Evolutionary conservation across 2,113 vertebrate species (phyloP), one percentile per base, ranked within the genome.

Genomic region (Microcebus jonahi): DNA sequence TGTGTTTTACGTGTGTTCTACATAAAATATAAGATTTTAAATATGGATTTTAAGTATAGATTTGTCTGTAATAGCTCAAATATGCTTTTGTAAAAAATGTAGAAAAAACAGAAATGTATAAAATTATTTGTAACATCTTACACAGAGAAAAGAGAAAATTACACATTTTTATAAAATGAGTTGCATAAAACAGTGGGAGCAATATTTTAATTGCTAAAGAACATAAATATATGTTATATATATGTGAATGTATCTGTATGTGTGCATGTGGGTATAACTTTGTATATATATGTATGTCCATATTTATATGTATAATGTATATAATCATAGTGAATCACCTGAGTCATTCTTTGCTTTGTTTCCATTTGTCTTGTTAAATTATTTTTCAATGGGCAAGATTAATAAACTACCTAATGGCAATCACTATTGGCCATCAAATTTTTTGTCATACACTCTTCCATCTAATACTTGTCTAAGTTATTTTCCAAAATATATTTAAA

Each of bases 1-100:
- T 93, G 36, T 67, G 34, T 57, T 95, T 93, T 81, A 76, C 86
- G 23, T 79, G 4, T 85, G 18, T 39, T 88, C 39, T 59, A 79
- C 25, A 39, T 82, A 90, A 82, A 65, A 50, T 2, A 15, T 36
- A 79, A 84, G 8, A 68, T 77, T 39, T 71, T 53, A 13, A 93
- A 88, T 21, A 4, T 17, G 73, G 0, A 55, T 48, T 77, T 8
- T 84, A 91, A 83, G 34, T 70, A 14, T 14, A 91, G 3, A 71
- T 83, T 57, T 17, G 20, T 25, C 73, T 88, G 23, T n/a, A 71
- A 61, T 31, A 77, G 18, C 53, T 77, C 71, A 65, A 1, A 91
- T 42, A 20, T 17, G 25, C 23, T 42, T 65, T 94, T 90, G 8
- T 27, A 85, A 18, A 88, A 97, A 88, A 45, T 71, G 27, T 42